Evolutionary conservation across 2,113 vertebrate genomes (phyloP), one percentile per base, ranked within the genome.

Genomic region (Corydoras maculifer): DNA sequence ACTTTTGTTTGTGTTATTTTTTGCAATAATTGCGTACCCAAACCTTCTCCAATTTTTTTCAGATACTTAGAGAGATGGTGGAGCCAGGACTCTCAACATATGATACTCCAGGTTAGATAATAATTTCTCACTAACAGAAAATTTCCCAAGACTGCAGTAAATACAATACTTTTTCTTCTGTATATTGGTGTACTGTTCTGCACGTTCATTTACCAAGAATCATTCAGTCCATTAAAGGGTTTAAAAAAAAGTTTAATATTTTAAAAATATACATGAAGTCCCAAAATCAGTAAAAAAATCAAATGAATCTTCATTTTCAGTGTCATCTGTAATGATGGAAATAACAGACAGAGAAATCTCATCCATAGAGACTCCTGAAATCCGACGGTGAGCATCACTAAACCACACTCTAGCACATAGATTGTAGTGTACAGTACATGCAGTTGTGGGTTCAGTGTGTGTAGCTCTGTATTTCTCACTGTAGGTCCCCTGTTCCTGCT

Each of bases 321-420:
- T 74, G 25, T 74, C 66, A 0, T 76, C 74, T 51, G 54, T 70
- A 51, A 70, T 58, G 62, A 57, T 73, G 74, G 77, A 79, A 66
- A 75, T 48, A 1, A 72, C 77, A 53, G 77, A 73, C 8, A 73
- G 59, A 69, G 77, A 79, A 5, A 32, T 61, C 29, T 72, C 73
- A 13, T 73, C 90, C 85, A 85, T 91, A 2, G 88, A 71, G 65
- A 74, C 70, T 83, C 71, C 92, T 85, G 90, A 92, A 59, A 66
- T 32, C 49, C 73, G 62, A 66, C 68, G 74, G 75, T 79, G 61
- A 79, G 31, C 35, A 43, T 43, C 35, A 61, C 60, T 32, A 43
- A 10, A 14, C 5, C 5, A 48, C 63, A 51, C 43, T 25, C 43
- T 48, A 30, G 10, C 35, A 64, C 43, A 53, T 53, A 50, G n/a